Evolutionary conservation across 2,113 vertebrate species (phyloP), one percentile per base, ranked within the genome.

Genomic region (Xenopus laevis): DNA sequence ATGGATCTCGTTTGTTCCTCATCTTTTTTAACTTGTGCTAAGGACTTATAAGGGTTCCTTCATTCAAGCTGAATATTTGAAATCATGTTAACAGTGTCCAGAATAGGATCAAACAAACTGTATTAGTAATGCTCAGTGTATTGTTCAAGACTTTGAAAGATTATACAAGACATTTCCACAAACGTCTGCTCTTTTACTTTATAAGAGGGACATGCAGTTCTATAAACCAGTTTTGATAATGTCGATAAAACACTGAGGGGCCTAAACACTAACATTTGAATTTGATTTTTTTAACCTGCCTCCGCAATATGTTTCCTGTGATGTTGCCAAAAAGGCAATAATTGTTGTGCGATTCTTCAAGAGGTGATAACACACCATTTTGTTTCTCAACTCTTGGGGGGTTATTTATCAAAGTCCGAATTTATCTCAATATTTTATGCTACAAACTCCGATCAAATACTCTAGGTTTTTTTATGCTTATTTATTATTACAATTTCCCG

Each of bases 31-130:
- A 82, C 83, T 88, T 85, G 85, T 92, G 86, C 86, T 87, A 88
- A 91, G 84, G 87, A 88, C 84, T 88, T 89, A 82, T 84, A 86
- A 71, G 83, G 86, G 82, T 84, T 87, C 82, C 58, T 68, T 86
- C 76, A 72, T 84, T 91, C 87, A 86, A 87, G 72, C 83, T 89
- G 88, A 88, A 88, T 89, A 89, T 83, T 82, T 86, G 81, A 92
- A 82, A 87, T 83, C 81, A 89, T 89, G 87, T 92, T 92, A 91
- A 91, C 88, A 84, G 83, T 84, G 83, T 85, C 87, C 85, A 85
- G 89, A 85, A 84, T 72, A 69, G 78, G 79, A 84, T 86, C 85
- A 90, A 91, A 91, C 85, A 89, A 87, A 87, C 79, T 79, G 80
- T 62, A 47, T 85, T 83, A 84, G 86, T 87, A 89, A 87, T 86